Conservation (phyloP, 2,113 vertebrate genomes). For the Dolichallabes microphthalmus region DNA sequence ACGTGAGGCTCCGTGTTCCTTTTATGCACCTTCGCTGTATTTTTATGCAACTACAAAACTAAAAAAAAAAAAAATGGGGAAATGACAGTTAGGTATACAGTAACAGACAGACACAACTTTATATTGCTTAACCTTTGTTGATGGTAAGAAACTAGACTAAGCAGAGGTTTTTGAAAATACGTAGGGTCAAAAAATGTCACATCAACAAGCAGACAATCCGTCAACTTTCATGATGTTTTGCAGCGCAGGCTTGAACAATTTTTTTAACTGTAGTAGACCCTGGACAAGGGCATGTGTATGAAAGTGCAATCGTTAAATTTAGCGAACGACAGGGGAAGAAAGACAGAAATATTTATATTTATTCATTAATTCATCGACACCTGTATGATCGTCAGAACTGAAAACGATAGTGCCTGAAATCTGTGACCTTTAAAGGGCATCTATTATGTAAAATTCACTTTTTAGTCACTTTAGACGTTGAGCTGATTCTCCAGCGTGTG, state of each 20-base stretch:
- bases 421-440: neutral
- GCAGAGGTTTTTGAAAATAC: neutral
- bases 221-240: neutral
- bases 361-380: neutral
- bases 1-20: neutral
- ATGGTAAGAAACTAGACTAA: neutral
- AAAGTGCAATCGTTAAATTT: neutral
- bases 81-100: neutral
- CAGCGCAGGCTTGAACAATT: neutral
- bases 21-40: neutral
- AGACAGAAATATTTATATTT: neutral
- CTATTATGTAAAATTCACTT: neutral
- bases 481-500: too few species aligned
- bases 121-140: neutral
- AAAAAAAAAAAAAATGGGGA: neutral
- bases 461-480: too few species aligned
- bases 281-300: neutral
- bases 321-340: neutral
- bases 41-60: neutral
- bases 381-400: neutral
- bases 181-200: neutral
- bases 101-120: neutral
- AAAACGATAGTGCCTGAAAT: neutral
- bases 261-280: neutral
- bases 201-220: too few species aligned